Evolutionary conservation across 1,140 invertebrate genomes (phyloP).

Genomic region (Drosophila baimaii): DNA sequence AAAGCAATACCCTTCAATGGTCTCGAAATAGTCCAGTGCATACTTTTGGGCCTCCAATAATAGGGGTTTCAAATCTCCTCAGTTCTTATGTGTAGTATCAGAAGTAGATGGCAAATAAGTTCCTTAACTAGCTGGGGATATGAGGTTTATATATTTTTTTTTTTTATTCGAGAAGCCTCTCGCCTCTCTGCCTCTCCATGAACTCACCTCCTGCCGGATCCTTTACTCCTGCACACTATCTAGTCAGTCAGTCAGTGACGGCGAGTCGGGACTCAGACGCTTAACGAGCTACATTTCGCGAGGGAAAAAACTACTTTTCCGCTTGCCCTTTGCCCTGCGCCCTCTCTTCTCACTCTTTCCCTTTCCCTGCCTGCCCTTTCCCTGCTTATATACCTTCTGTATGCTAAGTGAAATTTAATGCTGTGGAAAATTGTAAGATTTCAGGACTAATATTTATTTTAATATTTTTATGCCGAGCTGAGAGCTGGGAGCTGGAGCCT

Average conservation of each 20-base stretch:
- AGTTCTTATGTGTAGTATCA: no score
- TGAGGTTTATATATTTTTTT: background rate
- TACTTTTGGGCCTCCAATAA: no score
- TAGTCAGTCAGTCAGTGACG: conserved; percentile 35
- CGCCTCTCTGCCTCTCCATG: background rate
- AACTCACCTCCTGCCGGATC: background rate
- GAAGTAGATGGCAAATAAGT: background rate
- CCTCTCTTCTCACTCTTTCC: background rate
- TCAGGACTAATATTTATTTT: conserved; percentile 69
- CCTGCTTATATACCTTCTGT: conserved; percentile 39
- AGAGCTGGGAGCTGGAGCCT: background rate
- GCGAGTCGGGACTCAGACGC: conserved; percentile 51
- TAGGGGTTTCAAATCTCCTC: no score
- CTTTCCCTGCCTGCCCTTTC: background rate
- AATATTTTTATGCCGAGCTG: conserved; percentile 46
- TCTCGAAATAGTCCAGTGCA: no score
- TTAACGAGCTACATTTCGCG: conserved; percentile 59
- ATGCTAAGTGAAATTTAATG: conserved; percentile 74
- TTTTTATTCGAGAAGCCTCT: background rate
- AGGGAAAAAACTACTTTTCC: conserved; percentile 38
- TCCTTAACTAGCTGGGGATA: background rate
- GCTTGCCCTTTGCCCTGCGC: conserved; percentile 3
- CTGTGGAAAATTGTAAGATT: conserved; percentile 74
- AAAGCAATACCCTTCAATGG: conserved; percentile 9
- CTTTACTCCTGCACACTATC: conserved; percentile 13